These are phyloP conservation scores for Catotricha subobsoleta DNA, from an alignment of 2,888 invertebrate species.

Conservation along the genomic window DNA sequence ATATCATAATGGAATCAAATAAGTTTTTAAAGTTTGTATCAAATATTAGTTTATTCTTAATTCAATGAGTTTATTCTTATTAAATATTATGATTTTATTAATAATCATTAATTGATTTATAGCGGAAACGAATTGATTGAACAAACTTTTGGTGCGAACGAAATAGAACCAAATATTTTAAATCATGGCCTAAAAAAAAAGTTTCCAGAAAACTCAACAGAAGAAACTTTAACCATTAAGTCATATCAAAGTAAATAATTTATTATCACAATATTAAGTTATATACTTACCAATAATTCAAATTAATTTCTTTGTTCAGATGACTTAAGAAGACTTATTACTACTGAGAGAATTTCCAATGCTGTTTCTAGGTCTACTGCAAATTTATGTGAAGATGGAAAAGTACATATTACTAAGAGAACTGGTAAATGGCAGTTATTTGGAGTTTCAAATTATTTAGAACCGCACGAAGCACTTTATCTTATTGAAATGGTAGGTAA, in stretches of 20 bases:
- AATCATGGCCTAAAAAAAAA: not conserved
- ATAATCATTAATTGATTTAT: too few species aligned
- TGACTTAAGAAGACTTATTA: not conserved
- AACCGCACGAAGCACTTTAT: constrained; percentile 5
- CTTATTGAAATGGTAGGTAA: constrained; percentile 6
- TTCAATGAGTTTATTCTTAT: too few species aligned
- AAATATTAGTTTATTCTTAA: too few species aligned
- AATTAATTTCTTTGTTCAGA: not conserved
- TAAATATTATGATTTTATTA: not conserved
- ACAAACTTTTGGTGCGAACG: not conserved
- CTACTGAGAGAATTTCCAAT: not conserved
- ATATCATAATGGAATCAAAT: too few species aligned
- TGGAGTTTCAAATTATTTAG: not conserved
- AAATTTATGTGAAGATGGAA: not conserved
- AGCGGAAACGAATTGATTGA: not conserved
- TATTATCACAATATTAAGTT: not conserved
- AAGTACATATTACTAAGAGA: not conserved
- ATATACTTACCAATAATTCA: too few species aligned
- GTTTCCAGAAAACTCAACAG: not conserved
- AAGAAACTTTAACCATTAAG: not conserved
- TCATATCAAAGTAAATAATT: constrained; percentile 1
- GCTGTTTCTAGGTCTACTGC: not conserved
- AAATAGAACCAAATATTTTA: not conserved
- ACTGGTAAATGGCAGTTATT: constrained; percentile 5
- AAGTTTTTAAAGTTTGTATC: too few species aligned